phyloP scores from a whole-genome alignment of 2,113 vertebrate species.

The Tympanuchus pallidicinctus region DNA sequence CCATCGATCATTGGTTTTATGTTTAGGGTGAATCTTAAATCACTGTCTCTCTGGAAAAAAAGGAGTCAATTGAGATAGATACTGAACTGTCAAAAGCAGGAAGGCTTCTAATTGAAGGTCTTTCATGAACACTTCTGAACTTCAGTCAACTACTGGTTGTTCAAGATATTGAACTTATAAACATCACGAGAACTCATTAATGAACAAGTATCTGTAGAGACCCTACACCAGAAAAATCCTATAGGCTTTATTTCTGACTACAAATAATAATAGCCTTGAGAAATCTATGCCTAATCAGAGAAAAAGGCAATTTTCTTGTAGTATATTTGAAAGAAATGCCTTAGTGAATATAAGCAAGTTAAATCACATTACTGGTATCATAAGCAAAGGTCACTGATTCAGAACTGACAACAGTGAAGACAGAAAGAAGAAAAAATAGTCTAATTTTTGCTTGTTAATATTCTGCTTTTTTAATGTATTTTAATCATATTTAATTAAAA shows the following conservation, averaged over 20 bases:
- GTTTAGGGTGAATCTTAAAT: slow-evolving; percentile 73
- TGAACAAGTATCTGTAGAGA: accelerated
- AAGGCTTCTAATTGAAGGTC: slow-evolving; percentile 58
- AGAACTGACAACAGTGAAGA: not conserved
- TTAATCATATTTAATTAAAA: too few species aligned
- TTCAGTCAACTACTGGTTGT: not conserved
- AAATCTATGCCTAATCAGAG: not conserved
- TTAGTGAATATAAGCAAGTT: not conserved
- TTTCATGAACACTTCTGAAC: slow-evolving; percentile 55
- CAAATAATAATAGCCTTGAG: not conserved
- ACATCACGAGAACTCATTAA: not conserved
- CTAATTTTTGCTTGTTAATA: not conserved
- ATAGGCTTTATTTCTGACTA: not conserved
- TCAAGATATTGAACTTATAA: not conserved
- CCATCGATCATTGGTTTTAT: slow-evolving; percentile 71
- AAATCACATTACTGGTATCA: not conserved
- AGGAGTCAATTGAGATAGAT: slow-evolving; percentile 76
- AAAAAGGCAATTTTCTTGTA: not conserved
- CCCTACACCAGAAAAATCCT: not conserved
- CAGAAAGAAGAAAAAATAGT: not conserved
- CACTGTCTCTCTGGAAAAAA: slow-evolving; percentile 74
- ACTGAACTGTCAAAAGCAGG: slow-evolving; percentile 60
- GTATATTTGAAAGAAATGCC: not conserved
- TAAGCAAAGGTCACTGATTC: not conserved
- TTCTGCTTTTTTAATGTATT: not conserved